Evolutionary conservation across 2,888 invertebrate genomes (phyloP).

Genomic region (Strigamia crassipes): DNA sequence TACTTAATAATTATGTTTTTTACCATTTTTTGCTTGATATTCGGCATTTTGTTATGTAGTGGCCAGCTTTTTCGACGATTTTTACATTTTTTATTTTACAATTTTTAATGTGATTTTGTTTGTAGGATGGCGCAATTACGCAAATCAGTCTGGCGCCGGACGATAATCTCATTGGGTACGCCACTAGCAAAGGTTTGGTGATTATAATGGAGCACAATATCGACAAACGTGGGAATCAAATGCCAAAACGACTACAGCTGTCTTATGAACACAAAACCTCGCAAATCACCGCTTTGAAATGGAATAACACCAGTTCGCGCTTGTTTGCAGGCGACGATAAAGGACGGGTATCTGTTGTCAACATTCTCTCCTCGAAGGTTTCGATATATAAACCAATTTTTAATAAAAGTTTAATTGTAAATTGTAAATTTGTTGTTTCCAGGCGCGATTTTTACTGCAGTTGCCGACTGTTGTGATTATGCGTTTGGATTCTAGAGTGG

Average conservation of each 20-base stretch:
- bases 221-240: constrained; percentile 16
- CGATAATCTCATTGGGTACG: constrained; percentile 43
- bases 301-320: constrained; percentile 6
- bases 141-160: constrained; percentile 43
- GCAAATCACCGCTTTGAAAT: constrained; percentile 1
- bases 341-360: constrained; percentile 44
- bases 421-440: not conserved
- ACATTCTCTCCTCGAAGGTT: constrained; percentile 36
- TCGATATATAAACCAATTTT: not conserved
- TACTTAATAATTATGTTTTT: too few species aligned
- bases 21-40: too few species aligned
- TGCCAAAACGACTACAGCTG: constrained; percentile 43
- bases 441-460: constrained; percentile 48
- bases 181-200: constrained; percentile 49
- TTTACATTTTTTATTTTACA: too few species aligned
- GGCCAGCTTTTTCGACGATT: too few species aligned
- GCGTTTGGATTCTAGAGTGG: constrained; percentile 44
- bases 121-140: constrained; percentile 33
- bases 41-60: too few species aligned
- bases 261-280: constrained; percentile 44
- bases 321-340: constrained; percentile 43
- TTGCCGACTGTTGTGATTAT: constrained; percentile 47
- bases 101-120: not conserved
- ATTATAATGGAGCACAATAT: constrained; percentile 48
- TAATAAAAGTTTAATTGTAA: not conserved